These are phyloP conservation scores for Andrena flavipes DNA, from an alignment of 2,888 invertebrate genomes.

Conservation along the genomic window DNA sequence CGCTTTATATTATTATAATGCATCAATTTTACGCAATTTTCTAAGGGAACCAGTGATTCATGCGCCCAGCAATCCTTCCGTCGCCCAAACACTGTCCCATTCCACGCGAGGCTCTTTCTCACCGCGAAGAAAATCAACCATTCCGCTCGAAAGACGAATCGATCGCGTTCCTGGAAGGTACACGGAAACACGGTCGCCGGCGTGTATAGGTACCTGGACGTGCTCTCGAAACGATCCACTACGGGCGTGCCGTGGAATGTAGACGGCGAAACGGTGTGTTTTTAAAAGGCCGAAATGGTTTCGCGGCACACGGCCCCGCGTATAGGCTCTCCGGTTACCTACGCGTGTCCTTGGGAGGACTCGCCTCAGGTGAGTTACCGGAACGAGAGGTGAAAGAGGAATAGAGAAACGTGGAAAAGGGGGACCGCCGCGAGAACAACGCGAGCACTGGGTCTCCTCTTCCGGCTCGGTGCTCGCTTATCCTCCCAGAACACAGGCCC, in stretches of 20 bases:
- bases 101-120: not conserved
- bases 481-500: constrained; percentile 35
- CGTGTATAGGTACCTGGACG: constrained; percentile 48
- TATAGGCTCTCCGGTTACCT: constrained; percentile 81
- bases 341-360: constrained; percentile 81
- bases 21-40: too few species aligned
- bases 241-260: constrained; percentile 69
- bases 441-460: constrained; percentile 62
- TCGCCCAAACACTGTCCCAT: not conserved
- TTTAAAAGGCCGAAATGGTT: constrained; percentile 81
- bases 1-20: too few species aligned
- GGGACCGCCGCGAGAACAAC: constrained; percentile 18
- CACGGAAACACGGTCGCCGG: constrained; percentile 36
- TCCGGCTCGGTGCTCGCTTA: constrained; percentile 70
- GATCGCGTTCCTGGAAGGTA: constrained; percentile 26
- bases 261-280: constrained; percentile 78
- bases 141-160: constrained; percentile 25
- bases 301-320: constrained; percentile 78
- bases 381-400: constrained; percentile 51
- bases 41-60: too few species aligned
- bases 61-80: constrained; percentile 6
- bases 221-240: constrained; percentile 36
- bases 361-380: constrained; percentile 66
- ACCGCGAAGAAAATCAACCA: constrained; percentile 13
- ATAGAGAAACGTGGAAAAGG: constrained; percentile 25